phyloP scores from a whole-genome alignment of 2,113 vertebrate species.

The Pelvicachromis taeniatus region DNA sequence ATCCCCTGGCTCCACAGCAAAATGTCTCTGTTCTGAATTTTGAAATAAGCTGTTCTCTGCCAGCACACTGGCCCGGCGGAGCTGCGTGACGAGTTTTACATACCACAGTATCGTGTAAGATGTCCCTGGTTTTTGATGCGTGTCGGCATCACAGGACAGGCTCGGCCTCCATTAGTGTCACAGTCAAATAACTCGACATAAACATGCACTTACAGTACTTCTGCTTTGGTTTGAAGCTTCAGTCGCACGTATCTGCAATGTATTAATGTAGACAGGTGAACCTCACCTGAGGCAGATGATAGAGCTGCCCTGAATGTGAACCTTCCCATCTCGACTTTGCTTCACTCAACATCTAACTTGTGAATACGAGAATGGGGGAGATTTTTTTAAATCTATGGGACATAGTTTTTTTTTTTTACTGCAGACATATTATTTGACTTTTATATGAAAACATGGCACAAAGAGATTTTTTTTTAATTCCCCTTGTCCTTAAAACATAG shows the following conservation, averaged over 20 bases:
- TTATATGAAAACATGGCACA: neutral
- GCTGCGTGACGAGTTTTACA: neutral
- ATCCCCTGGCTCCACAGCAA: neutral
- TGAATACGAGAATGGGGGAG: neutral
- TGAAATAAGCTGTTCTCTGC: neutral
- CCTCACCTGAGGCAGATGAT: neutral
- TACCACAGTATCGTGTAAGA: neutral
- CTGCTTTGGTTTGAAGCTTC: neutral
- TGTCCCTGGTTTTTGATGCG: conserved; percentile 9
- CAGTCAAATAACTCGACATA: conserved; percentile 15
- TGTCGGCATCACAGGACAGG: neutral
- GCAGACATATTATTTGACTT: neutral
- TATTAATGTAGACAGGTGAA: neutral
- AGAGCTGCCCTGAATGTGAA: neutral
- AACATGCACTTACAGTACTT: neutral
- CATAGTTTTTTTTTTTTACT: neutral
- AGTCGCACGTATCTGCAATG: conserved; percentile 2
- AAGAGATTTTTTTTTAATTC: neutral
- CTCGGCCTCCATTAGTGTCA: conserved; percentile 35
- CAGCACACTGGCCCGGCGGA: neutral
- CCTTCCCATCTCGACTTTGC: neutral
- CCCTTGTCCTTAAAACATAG: neutral
- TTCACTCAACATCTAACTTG: neutral
- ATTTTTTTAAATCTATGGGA: neutral
- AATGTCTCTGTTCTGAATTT: conserved; percentile 6